Evolutionary conservation across 2,113 vertebrate genomes (phyloP).

Genomic region (Poeciliopsis turrubarensis): DNA sequence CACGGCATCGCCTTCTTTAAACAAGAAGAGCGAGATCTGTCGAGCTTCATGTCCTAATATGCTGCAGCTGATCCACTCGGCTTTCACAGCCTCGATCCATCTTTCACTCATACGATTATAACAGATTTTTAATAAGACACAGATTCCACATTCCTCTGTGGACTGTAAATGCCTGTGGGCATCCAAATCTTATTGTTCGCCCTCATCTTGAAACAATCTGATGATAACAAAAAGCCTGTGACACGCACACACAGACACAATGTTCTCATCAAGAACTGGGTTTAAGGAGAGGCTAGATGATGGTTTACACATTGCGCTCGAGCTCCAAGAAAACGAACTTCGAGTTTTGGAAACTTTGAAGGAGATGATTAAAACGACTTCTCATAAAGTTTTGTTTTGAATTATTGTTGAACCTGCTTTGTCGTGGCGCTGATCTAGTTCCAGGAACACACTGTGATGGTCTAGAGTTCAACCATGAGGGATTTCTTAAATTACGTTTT

Average conservation of each 20-base stretch:
- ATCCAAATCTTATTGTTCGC: conserved; percentile 66
- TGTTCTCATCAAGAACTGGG: conserved; percentile 45
- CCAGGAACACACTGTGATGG: neutral
- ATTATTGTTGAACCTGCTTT: neutral
- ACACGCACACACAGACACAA: conserved; percentile 48
- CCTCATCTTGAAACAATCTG: conserved; percentile 58
- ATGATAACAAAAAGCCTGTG: conserved; percentile 57
- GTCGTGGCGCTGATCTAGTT: conserved; percentile 2
- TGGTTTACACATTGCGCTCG: conserved; percentile 30
- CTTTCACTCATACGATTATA: conserved; percentile 67
- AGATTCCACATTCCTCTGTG: conserved; percentile 55
- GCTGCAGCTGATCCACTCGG: conserved; percentile 65
- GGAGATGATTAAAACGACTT: conserved; percentile 5
- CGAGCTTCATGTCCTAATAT: conserved; percentile 52
- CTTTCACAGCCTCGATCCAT: conserved; percentile 64
- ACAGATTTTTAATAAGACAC: conserved; percentile 73
- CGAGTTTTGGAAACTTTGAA: conserved; percentile 14
- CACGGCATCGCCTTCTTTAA: conserved; percentile 29
- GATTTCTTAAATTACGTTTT: neutral
- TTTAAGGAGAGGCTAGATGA: conserved; percentile 7
- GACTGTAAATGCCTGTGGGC: conserved; percentile 37
- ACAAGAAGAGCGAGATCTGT: conserved; percentile 38
- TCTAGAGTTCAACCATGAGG: neutral
- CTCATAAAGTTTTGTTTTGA: neutral
- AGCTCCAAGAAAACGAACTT: neutral